Percentiles rank a stretch among this genome's conserved stretches.
Evolutionary conservation across 2,113 vertebrate species (phyloP).

Genomic region (Pedionomus torquatus): DNA sequence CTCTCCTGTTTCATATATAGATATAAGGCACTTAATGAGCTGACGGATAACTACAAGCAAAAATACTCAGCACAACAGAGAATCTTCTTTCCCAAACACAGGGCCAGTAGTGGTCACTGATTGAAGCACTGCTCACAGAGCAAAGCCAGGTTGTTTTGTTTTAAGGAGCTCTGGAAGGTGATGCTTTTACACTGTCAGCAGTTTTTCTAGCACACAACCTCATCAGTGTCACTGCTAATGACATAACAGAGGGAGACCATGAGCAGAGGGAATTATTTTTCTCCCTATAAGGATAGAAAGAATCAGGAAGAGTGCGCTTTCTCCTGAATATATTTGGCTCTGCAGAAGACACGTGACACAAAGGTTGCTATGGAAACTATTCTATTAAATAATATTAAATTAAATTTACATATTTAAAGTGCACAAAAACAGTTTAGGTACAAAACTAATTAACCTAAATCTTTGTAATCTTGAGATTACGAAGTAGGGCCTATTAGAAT

Average conservation of each 20-base stretch:
- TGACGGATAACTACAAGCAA: not conserved
- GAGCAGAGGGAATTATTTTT: not conserved
- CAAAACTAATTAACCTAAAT: slow-evolving; percentile 38
- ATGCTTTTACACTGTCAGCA: not conserved
- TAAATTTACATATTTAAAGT: slow-evolving; percentile 19
- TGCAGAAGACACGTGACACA: slow-evolving; percentile 17
- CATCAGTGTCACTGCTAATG: not conserved
- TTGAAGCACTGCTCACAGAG: not conserved
- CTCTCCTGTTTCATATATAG: accelerated
- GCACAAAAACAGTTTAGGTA: not conserved
- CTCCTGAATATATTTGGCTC: slow-evolving; percentile 31
- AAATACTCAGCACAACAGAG: accelerated
- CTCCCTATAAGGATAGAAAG: not conserved
- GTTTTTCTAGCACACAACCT: not conserved
- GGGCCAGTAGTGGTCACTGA: not conserved
- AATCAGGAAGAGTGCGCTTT: not conserved
- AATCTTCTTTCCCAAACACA: not conserved
- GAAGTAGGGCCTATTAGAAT: not conserved
- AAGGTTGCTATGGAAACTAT: slow-evolving; percentile 66
- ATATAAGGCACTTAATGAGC: not conserved
- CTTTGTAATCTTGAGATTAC: slow-evolving; percentile 10
- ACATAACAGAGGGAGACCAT: not conserved
- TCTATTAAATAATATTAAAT: slow-evolving; percentile 62
- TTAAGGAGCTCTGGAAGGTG: not conserved
- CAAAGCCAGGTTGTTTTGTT: not conserved